A percentile compares a stretch with the other conserved stretches of the same genome.
phyloP scores from a whole-genome alignment of 2,113 vertebrate genomes.

The Gymnorhina tibicen region DNA sequence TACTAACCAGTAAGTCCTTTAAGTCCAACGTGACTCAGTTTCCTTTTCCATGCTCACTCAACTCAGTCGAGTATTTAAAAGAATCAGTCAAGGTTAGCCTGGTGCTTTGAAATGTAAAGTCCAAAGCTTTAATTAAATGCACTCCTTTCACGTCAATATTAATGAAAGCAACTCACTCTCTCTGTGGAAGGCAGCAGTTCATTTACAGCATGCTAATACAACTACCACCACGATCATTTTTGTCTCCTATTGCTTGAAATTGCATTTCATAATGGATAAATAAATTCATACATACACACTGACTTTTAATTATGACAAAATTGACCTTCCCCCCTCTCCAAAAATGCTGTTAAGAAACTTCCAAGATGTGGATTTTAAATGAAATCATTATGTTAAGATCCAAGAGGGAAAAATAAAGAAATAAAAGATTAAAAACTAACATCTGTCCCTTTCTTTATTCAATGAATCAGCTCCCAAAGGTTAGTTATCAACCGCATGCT shows the following conservation, averaged over 20 bases:
- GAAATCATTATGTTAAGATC: slow-evolving; percentile 7
- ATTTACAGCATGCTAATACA: neutral
- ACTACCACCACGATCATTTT: neutral
- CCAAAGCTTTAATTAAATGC: neutral
- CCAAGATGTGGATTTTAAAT: neutral
- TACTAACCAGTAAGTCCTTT: neutral
- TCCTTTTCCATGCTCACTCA: neutral
- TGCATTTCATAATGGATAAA: neutral
- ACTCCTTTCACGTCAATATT: neutral
- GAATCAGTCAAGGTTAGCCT: neutral
- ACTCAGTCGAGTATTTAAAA: neutral
- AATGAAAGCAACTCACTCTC: neutral
- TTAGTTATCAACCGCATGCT: slow-evolving; percentile 41
- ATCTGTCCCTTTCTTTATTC: slow-evolving; percentile 32
- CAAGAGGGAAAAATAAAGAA: slow-evolving; percentile 1
- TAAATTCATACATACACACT: neutral
- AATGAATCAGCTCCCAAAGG: slow-evolving; percentile 58
- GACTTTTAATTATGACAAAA: neutral
- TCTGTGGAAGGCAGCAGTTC: neutral
- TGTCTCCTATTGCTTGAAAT: neutral
- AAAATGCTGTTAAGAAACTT: neutral
- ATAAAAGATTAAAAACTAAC: slow-evolving; percentile 19
- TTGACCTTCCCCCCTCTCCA: neutral
- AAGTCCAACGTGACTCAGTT: neutral
- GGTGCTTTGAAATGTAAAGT: neutral